A percentile compares a stretch with the other conserved stretches of the same genome.
Conservation (phyloP, 2,113 vertebrate species). For the Sinocyclocheilus rhinocerous region DNA sequence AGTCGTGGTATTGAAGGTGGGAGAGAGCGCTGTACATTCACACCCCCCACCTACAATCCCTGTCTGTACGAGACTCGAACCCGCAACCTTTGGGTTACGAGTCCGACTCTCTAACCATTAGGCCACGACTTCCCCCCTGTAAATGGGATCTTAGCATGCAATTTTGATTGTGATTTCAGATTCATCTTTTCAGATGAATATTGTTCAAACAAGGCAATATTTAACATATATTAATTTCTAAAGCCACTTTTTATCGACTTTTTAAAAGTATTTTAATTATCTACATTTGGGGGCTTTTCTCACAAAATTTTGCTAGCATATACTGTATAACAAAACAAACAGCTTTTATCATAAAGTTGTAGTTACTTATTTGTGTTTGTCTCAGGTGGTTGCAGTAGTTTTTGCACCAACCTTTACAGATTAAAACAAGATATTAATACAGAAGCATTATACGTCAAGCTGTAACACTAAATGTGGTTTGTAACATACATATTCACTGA, state of each 20-base stretch:
- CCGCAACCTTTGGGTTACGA: too few relatives aligned
- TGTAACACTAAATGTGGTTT: background rate
- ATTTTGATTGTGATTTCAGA: background rate
- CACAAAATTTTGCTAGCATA: too few relatives aligned
- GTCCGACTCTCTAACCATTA: too few relatives aligned
- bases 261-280: too few relatives aligned
- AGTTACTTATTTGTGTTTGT: background rate
- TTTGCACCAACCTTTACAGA: conserved; percentile 40
- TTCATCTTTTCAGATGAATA: background rate
- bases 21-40: too few relatives aligned
- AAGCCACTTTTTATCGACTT: background rate
- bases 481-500: background rate
- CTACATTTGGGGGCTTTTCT: too few relatives aligned
- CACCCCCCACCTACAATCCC: too few relatives aligned
- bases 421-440: conserved; percentile 42
- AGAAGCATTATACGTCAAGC: conserved; percentile 36
- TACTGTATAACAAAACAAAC: background rate
- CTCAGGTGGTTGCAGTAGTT: background rate
- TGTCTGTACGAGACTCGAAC: too few relatives aligned
- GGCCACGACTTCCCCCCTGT: too few relatives aligned
- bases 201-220: background rate
- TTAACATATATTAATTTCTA: background rate
- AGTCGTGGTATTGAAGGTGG: too few relatives aligned
- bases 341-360: background rate
- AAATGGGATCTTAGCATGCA: background rate